Evolutionary conservation across 2,113 vertebrate genomes (phyloP).

Genomic region (Serilophus lunatus): DNA sequence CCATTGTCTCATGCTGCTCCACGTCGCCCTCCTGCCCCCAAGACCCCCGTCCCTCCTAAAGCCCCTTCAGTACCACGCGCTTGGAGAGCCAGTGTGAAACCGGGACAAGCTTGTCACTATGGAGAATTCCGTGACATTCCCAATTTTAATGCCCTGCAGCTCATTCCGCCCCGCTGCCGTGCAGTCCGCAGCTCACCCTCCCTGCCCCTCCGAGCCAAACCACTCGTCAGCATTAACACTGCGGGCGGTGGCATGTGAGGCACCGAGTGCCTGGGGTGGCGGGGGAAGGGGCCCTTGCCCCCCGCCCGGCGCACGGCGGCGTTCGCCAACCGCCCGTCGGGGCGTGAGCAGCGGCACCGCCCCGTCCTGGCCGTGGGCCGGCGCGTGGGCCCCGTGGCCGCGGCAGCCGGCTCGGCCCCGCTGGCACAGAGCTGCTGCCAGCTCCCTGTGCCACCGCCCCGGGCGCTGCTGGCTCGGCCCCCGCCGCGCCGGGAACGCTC

Average conservation of each 20-base stretch:
- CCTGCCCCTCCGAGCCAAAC: neutral
- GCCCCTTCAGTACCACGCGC: neutral
- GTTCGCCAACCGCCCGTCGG: neutral
- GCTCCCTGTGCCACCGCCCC: neutral
- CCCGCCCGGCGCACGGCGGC: rapidly evolving
- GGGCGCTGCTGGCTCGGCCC: slow-evolving; percentile 1
- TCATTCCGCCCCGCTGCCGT: neutral
- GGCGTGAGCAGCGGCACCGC: neutral
- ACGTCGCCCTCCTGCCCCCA: neutral
- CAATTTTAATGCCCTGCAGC: neutral
- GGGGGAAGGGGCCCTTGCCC: neutral
- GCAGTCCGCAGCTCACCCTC: neutral
- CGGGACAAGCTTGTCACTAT: neutral
- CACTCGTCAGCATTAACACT: neutral
- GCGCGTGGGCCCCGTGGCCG: neutral
- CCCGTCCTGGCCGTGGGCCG: neutral
- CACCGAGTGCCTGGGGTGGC: too few species aligned
- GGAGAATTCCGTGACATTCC: neutral
- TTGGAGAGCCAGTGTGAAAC: neutral
- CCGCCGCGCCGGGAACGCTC: neutral
- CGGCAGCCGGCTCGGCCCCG: neutral
- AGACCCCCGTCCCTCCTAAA: neutral
- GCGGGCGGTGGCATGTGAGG: neutral
- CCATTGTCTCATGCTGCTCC: neutral
- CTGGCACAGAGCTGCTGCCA: neutral